Evolutionary conservation across 2,888 invertebrate species (phyloP), one percentile per base, ranked within the genome.

Genomic region (Ectemnius continuus): DNA sequence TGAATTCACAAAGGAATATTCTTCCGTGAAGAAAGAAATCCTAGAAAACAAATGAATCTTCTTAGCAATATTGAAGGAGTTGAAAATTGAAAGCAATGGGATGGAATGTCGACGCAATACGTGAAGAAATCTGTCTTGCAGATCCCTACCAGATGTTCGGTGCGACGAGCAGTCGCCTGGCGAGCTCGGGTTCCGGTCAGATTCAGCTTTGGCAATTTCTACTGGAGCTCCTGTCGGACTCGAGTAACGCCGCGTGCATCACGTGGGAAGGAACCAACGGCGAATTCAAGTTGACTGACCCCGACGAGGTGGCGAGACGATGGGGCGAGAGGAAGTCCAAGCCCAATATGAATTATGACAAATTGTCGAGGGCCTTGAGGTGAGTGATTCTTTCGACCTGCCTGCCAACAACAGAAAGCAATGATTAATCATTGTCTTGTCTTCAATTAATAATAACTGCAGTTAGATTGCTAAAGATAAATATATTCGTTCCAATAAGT

Each of bases 291-390:
- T 94, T 99, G 87, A 98, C 98, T 23, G 99, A 99, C 92, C 99
- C 99, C 0, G 99, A 99, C 91, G 99, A 99, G 91, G 98, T 98
- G 76, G 99, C 99, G 16, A 94, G 98, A 82, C 94, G 99, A 87
- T 99, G 99, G 99, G 99, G 99, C 70, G 99, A 99, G 91, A 93
- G 99, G 81, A 99, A 99, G 92, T 98, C 98, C 82, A 99, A 99
- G 92, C 99, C 99, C 59, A 99, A 99, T 92, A 99, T 99, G 99
- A 99, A 99, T 93, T 99, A 99, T 92, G 99, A 99, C 93, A 99
- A 99, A 92, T 94, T 99, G 87, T 98, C 98, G 91, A 95, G 99
- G 84, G 99, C 99, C 65, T 93, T 99, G 89, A 96, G 97, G 95
- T 99, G 94, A 92, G 92, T 83, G 23, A 23, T 23, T 23, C 23